Evolutionary conservation across 2,797 vertebrate species (phyloP), one percentile per base, ranked within the genome.

Genomic region (Glossophaga mutica): DNA sequence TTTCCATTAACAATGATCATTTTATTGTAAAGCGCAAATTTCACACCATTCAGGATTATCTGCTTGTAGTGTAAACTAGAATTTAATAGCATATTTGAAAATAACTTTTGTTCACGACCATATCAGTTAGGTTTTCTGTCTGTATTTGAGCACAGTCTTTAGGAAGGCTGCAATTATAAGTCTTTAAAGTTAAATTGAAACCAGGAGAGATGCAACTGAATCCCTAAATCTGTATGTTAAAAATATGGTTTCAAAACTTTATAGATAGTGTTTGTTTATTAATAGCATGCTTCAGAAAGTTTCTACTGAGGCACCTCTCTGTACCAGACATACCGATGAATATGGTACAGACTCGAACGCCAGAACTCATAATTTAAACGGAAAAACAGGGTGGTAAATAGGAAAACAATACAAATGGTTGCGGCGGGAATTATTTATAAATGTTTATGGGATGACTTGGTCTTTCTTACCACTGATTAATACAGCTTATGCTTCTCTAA

Each of bases 11-110:
- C 76, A 65, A 62, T 77, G 9, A 24, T 19, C 29, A 26, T 52
- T 83, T 84, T 59, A 67, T 52, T 81, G 50, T 22, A 73, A 76
- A 81, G 4, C 15, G 55, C 34, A 68, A 24, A 59, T 68, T 85
- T 85, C 34, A 85, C 6, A 59, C 46, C 39, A 32, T 16, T 93
- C 46, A 91, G 97, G 44, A 95, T 94, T 95, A 87, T 79, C 95
- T 85, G 37, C 90, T 87, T 90, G 32, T 94, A 65, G 78, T 90
- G 44, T 78, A 82, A 97, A 46, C 95, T 94, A 94, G 91, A 95
- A 96, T 92, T 96, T 96, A 95, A 87, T 97, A 95, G 55, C 92
- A 89, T 90, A 22, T 22, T 34, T 94, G 94, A 94, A 90, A 90
- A 92, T 42, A 90, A 95, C 74, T 90, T 96, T 97, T 65, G 32